phyloP scores from a whole-genome alignment of 2,888 invertebrate genomes.

The Epirrhoe tristata region DNA sequence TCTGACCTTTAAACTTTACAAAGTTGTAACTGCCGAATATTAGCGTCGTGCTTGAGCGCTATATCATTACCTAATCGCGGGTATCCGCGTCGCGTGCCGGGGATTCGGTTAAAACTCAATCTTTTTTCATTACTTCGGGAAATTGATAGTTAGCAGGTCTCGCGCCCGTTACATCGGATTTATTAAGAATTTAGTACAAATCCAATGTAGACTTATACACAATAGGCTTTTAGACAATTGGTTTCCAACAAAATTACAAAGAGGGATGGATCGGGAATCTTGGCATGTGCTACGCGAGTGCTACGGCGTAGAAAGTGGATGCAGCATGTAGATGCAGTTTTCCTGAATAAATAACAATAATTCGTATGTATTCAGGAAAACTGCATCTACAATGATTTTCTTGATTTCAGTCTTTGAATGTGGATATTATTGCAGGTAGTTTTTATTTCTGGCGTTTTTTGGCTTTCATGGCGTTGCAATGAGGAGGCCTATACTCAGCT shows the following conservation, averaged over 20 bases:
- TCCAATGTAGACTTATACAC: constrained; percentile 12
- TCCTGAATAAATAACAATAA: too few relatives aligned
- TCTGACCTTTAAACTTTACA: background rate
- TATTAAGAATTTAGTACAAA: constrained; percentile 14
- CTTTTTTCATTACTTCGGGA: constrained; percentile 33
- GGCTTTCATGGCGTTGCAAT: too few relatives aligned
- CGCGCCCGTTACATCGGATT: constrained; percentile 9
- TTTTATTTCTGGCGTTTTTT: too few relatives aligned
- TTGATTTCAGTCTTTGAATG: background rate
- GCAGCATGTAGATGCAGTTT: background rate
- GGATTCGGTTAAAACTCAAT: constrained; percentile 28
- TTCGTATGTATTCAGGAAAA: background rate
- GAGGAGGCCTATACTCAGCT: too few relatives aligned
- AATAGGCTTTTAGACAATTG: constrained; percentile 9
- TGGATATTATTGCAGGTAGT: background rate
- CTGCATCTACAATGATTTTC: background rate
- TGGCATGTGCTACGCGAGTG: constrained; percentile 1
- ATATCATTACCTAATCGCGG: constrained; percentile 28
- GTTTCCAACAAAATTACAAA: constrained; percentile 6
- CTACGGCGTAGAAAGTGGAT: constrained; percentile 4
- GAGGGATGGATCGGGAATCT: background rate
- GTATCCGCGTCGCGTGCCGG: constrained; percentile 31
- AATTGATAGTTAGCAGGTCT: constrained; percentile 31
- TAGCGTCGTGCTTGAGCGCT: constrained; percentile 30
- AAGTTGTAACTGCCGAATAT: constrained; percentile 1